A percentile compares a stretch with the other conserved stretches of the same genome.
These are phyloP conservation scores for Zaprionus ornatus DNA, from an alignment of 1,140 invertebrate genomes.

Conservation along the genomic window DNA sequence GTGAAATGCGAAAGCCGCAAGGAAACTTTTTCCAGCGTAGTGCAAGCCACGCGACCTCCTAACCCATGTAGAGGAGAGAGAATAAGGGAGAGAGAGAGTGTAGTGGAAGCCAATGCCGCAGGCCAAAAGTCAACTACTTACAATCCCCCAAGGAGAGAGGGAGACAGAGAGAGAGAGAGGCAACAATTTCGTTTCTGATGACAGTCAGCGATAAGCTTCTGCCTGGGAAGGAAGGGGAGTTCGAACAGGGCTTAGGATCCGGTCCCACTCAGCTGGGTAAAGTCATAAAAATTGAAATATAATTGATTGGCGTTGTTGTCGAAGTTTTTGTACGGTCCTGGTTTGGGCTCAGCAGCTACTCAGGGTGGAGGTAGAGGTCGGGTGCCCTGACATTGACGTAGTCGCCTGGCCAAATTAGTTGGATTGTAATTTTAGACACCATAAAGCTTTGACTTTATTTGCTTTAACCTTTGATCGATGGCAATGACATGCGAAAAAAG, in stretches of 20 bases:
- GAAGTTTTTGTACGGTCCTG: constrained; percentile 14
- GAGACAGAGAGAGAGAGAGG: background rate
- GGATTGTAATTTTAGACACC: constrained; percentile 65
- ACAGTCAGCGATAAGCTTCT: constrained; percentile 56
- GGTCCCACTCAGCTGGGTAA: constrained; percentile 23
- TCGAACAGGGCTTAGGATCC: background rate
- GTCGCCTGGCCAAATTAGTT: constrained; percentile 67
- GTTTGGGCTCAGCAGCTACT: background rate
- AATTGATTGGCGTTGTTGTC: constrained; percentile 70
- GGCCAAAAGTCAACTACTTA: constrained; percentile 21
- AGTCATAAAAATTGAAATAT: constrained; percentile 78
- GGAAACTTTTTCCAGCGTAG: background rate
- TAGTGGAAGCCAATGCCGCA: constrained; percentile 11
- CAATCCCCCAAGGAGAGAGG: background rate
- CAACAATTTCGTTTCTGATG: constrained; percentile 46
- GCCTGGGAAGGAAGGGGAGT: background rate
- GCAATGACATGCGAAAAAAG: constrained; percentile 50
- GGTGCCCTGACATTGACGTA: constrained; percentile 53
- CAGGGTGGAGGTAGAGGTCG: background rate
- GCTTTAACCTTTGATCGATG: constrained; percentile 33
- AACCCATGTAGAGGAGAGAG: background rate
- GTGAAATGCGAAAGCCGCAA: constrained; percentile 6
- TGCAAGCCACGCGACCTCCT: background rate
- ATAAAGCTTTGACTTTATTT: constrained; percentile 45
- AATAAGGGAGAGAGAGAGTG: constrained; percentile 2